Conservation (phyloP, 2,888 invertebrate species). For the Pterobdella sp. region DNA sequence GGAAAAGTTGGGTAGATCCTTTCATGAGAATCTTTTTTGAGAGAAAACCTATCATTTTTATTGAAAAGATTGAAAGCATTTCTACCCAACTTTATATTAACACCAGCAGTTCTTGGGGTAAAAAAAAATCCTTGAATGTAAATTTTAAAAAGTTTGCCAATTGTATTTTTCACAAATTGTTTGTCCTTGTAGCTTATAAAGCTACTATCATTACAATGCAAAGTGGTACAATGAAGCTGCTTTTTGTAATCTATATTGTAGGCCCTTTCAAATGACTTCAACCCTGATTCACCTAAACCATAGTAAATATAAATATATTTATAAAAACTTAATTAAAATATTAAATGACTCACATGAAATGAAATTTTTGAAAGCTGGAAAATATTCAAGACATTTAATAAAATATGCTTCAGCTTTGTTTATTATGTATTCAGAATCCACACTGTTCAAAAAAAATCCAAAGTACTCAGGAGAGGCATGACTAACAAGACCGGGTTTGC, state of each 20-base stretch:
- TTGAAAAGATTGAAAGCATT: neutral
- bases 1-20: neutral
- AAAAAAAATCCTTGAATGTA: neutral
- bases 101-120: neutral
- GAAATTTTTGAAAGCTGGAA: neutral
- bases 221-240: neutral
- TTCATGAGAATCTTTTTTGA: neutral
- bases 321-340: neutral
- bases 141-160: neutral
- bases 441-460: neutral
- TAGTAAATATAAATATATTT: neutral
- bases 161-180: neutral
- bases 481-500: too few relatives aligned
- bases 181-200: neutral
- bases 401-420: neutral
- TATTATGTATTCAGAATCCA: neutral
- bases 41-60: neutral
- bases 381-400: neutral
- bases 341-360: neutral
- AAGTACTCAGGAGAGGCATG: neutral
- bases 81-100: neutral
- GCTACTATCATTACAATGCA: neutral
- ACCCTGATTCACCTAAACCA: neutral
- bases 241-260: neutral
- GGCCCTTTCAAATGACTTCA: neutral